Percentiles rank a stretch among this genome's conserved stretches.
phyloP scores from a whole-genome alignment of 2,113 vertebrate species.

The Pelusios castaneus region DNA sequence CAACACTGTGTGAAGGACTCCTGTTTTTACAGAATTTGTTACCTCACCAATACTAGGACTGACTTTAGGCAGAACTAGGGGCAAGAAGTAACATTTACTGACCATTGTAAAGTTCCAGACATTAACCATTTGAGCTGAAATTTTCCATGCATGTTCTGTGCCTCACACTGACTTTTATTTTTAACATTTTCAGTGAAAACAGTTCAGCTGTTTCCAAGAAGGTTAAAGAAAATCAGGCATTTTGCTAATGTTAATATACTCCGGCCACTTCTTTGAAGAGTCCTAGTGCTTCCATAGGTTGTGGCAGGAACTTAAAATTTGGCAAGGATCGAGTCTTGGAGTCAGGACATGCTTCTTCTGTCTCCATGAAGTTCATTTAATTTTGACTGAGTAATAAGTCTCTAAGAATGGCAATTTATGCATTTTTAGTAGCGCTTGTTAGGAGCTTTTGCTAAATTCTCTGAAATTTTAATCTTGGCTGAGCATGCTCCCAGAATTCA shows the following conservation, averaged over 20 bases:
- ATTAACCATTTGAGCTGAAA: too few species aligned
- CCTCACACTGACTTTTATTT: not conserved
- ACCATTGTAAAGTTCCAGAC: too few species aligned
- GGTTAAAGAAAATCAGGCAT: not conserved
- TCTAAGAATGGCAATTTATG: not conserved
- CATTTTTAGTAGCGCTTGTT: not conserved
- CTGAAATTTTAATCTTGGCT: not conserved
- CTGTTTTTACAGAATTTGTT: not conserved
- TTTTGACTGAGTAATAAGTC: too few species aligned
- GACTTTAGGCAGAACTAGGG: not conserved
- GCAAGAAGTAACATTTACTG: too few species aligned
- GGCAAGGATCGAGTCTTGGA: not conserved
- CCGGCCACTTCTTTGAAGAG: not conserved
- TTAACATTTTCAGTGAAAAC: not conserved
- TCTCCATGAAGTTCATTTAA: not conserved
- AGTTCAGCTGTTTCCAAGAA: not conserved
- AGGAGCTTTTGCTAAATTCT: not conserved
- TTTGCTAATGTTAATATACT: not conserved
- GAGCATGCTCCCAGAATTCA: not conserved
- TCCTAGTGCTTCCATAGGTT: not conserved
- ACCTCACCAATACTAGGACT: not conserved
- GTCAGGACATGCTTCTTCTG: not conserved
- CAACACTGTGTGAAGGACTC: not conserved
- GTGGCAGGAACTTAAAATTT: not conserved
- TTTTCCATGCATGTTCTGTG: not conserved